Evolutionary conservation across 2,113 vertebrate genomes (phyloP).

Genomic region (Amphiprion ocellaris): DNA sequence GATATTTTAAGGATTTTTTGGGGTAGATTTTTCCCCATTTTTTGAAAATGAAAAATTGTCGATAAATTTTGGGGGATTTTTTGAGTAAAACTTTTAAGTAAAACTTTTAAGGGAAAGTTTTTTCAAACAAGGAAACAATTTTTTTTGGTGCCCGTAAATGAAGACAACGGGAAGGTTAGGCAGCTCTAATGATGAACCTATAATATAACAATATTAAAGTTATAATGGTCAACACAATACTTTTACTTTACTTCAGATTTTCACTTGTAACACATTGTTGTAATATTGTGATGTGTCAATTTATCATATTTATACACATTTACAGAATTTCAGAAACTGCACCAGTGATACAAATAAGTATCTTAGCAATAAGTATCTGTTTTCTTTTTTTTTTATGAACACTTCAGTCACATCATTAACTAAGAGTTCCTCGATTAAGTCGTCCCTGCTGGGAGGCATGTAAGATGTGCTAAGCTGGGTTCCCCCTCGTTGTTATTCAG

Average conservation of each 20-base stretch:
- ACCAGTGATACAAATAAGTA: background rate
- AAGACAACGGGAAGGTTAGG: no score
- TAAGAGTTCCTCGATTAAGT: conserved; percentile 7
- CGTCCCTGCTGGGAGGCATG: conserved; percentile 16
- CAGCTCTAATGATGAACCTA: no score
- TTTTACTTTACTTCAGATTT: background rate
- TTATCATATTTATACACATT: background rate
- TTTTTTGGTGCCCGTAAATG: no score
- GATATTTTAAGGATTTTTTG: no score
- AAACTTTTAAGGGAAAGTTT: no score
- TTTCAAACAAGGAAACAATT: no score
- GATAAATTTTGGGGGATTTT: no score
- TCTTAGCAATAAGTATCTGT: background rate
- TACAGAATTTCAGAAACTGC: background rate
- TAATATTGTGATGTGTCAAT: background rate
- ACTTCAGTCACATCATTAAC: conserved; percentile 23
- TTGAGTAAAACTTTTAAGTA: no score
- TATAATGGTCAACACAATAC: no score
- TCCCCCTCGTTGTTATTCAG: conserved; percentile 41
- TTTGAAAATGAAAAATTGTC: no score
- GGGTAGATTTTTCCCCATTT: no score
- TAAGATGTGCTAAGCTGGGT: conserved; percentile 15
- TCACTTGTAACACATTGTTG: background rate
- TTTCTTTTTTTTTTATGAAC: conserved; percentile 1
- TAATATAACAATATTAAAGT: no score